Conservation (phyloP, 2,113 vertebrate species). For the Hippocampus zosterae region DNA sequence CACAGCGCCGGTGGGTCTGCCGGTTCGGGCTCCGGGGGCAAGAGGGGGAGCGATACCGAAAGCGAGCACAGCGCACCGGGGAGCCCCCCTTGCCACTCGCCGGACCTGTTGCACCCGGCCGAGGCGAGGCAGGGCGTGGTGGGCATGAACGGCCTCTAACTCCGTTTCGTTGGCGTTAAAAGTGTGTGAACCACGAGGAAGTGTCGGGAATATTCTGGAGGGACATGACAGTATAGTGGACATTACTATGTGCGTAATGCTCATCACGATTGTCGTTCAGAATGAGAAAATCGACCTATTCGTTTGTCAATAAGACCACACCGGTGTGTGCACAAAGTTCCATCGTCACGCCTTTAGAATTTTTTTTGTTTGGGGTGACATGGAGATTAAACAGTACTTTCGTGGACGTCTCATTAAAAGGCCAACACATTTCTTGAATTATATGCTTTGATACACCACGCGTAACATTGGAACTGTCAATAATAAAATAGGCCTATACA, state of each 20-base stretch:
- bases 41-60: slow-evolving; percentile 95
- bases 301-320: slow-evolving; percentile 18
- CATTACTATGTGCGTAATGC: slow-evolving; percentile 42
- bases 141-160: slow-evolving; percentile 79
- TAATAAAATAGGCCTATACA: background rate
- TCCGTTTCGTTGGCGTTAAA: slow-evolving; percentile 44
- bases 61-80: slow-evolving; percentile 93
- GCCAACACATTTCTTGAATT: background rate
- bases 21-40: slow-evolving; percentile 80
- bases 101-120: slow-evolving; percentile 85
- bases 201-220: slow-evolving; percentile 25
- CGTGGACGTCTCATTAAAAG: background rate
- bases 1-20: slow-evolving; percentile 81
- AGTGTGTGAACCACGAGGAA: slow-evolving; percentile 26
- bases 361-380: background rate
- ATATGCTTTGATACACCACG: background rate
- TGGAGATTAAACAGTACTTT: background rate
- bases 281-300: slow-evolving; percentile 36
- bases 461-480: background rate
- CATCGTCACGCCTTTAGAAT: background rate
- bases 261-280: slow-evolving; percentile 27
- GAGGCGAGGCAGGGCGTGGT: slow-evolving; percentile 72
- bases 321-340: background rate
- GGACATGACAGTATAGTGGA: slow-evolving; percentile 38
- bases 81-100: slow-evolving; percentile 89